Evolutionary conservation across 2,888 invertebrate genomes (phyloP).

Genomic region (Lasius fuliginosus): DNA sequence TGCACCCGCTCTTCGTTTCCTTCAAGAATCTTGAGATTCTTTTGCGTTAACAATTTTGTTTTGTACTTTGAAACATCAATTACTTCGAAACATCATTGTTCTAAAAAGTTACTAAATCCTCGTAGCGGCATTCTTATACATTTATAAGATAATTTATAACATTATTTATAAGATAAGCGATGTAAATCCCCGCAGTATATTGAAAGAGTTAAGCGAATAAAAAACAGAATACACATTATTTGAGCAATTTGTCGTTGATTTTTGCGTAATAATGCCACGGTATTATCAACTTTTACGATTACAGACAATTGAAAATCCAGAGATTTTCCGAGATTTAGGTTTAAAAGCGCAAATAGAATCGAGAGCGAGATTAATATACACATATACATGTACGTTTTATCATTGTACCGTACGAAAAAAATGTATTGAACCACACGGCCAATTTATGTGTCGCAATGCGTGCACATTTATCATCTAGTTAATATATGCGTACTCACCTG

Average conservation of each 20-base stretch:
- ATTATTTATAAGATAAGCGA: background rate
- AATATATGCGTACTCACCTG: conserved; percentile 61
- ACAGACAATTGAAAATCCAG: conserved; percentile 15
- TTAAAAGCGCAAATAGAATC: conserved; percentile 4
- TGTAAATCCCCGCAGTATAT: background rate
- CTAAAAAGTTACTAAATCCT: conserved; percentile 14
- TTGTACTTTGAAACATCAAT: conserved; percentile 19
- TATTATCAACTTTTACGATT: conserved; percentile 9
- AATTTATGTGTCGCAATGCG: conserved; percentile 51
- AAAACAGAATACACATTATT: background rate
- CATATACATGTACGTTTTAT: conserved; percentile 17
- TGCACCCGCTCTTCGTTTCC: conserved; percentile 27
- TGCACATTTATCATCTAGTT: conserved; percentile 40
- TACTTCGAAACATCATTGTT: conserved; percentile 23
- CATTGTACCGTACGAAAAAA: background rate
- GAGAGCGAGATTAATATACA: conserved; percentile 9
- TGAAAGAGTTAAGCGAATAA: background rate
- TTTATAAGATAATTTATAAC: background rate
- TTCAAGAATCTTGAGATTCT: conserved; percentile 31
- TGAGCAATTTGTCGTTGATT: conserved; percentile 10
- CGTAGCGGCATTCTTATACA: background rate
- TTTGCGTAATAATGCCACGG: conserved; percentile 6
- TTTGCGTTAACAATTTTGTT: conserved; percentile 35
- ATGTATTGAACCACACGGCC: conserved; percentile 29
- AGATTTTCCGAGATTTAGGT: conserved; percentile 3